A percentile compares a stretch with the other conserved stretches of the same genome.
Conservation (phyloP, 2,888 invertebrate species). For the Patella depressa region DNA sequence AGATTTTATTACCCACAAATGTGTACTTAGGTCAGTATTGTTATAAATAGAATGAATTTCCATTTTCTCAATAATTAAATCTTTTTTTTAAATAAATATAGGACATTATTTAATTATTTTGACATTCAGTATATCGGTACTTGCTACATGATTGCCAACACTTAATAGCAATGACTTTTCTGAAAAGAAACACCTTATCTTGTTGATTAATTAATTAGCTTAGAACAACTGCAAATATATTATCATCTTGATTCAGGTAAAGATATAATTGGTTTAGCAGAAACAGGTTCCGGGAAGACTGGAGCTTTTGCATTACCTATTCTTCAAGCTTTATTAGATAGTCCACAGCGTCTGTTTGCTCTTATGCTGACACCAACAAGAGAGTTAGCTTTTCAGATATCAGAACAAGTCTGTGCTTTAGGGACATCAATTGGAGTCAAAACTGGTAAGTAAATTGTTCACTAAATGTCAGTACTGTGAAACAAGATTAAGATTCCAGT, state of each 20-base stretch:
- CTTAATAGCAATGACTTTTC: too few species aligned
- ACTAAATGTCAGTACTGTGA: neutral
- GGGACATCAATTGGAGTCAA: slow-evolving; percentile 91
- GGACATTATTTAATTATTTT: too few species aligned
- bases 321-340: slow-evolving; percentile 88
- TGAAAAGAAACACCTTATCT: too few species aligned
- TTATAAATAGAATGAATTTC: too few species aligned
- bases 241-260: slow-evolving; percentile 76
- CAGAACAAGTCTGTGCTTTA: slow-evolving; percentile 97
- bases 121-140: too few species aligned
- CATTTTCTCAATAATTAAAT: too few species aligned
- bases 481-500: neutral
- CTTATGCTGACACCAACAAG: slow-evolving; percentile 92
- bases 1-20: too few species aligned
- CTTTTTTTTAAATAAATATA: too few species aligned
- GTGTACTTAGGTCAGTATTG: too few species aligned
- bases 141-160: too few species aligned
- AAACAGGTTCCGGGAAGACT: slow-evolving; percentile 95
- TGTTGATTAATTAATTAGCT: too few species aligned
- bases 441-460: slow-evolving; percentile 74
- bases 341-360: slow-evolving; percentile 90
- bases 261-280: slow-evolving; percentile 83
- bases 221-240: neutral
- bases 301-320: slow-evolving; percentile 98
- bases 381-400: slow-evolving; percentile 97